Percentiles rank a stretch among this genome's conserved stretches.
Conservation (phyloP, 1,140 invertebrate species). For the Maconellicoccus hirsutus region DNA sequence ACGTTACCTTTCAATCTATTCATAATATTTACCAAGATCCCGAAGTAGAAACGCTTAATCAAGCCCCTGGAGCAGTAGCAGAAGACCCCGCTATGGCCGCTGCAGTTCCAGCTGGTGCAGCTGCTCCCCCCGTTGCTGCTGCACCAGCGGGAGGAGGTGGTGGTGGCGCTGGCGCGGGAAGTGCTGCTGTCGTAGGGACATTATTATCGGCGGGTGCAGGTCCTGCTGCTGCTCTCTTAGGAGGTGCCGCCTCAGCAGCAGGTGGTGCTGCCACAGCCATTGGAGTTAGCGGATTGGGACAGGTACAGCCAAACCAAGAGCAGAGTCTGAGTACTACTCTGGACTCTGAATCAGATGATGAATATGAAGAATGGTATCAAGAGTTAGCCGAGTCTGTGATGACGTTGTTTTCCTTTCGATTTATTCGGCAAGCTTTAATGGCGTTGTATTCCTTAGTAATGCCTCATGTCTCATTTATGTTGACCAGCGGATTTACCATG, state of each 20-base stretch:
- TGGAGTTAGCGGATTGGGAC: conserved; percentile 7
- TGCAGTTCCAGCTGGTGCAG: conserved; percentile 22
- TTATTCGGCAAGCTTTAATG: conserved; percentile 31
- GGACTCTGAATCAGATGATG: background rate
- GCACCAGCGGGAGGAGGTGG: conserved; percentile 12
- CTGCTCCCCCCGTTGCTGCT: conserved; percentile 3
- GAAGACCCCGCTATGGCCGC: conserved; percentile 23
- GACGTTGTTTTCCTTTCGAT: conserved; percentile 29
- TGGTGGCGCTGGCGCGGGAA: background rate
- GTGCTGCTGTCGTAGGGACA: conserved; percentile 15
- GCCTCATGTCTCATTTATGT: conserved; percentile 33
- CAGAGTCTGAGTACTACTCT: background rate
- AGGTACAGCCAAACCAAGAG: too few relatives aligned
- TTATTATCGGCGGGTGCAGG: background rate
- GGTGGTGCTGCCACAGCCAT: background rate
- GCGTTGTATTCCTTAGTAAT: conserved; percentile 33
- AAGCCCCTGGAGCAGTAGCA: conserved; percentile 9
- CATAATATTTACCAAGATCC: background rate
- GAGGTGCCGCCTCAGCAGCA: background rate
- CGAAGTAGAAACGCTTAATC: background rate
- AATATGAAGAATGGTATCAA: background rate
- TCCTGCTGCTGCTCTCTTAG: background rate
- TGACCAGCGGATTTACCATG: conserved; percentile 31
- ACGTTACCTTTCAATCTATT: background rate
- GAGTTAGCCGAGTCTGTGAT: conserved; percentile 27